phyloP scores from a whole-genome alignment of 1,140 invertebrate genomes.

The Ostrea denselamellosa region DNA sequence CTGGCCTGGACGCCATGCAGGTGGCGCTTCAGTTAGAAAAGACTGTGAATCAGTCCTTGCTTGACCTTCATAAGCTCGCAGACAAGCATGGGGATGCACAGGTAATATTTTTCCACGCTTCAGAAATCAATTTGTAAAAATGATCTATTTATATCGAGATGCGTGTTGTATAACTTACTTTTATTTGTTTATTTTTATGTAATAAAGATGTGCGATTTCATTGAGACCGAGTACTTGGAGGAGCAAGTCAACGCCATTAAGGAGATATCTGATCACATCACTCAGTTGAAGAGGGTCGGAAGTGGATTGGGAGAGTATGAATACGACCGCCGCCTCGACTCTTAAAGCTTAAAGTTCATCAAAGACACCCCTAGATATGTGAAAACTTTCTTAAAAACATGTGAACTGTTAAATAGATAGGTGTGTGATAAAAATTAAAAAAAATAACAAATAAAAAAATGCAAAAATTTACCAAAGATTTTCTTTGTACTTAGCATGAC shows the following conservation, averaged over 20 bases:
- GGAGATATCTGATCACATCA: slow-evolving; percentile 82
- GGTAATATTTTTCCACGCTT: slow-evolving; percentile 57
- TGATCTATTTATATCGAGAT: no score
- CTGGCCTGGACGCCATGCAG: slow-evolving; percentile 85
- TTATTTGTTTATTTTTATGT: neutral
- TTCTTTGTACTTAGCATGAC: no score
- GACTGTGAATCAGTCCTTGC: slow-evolving; percentile 87
- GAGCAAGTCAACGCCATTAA: slow-evolving; percentile 85
- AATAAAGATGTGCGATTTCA: slow-evolving; percentile 81
- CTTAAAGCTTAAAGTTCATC: neutral
- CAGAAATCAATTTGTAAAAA: neutral
- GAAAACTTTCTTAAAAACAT: neutral
- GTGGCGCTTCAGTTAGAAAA: slow-evolving; percentile 88
- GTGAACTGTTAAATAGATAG: neutral
- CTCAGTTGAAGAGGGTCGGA: slow-evolving; percentile 83
- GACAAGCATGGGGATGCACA: slow-evolving; percentile 83
- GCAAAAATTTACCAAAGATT: neutral
- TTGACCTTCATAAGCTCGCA: slow-evolving; percentile 86
- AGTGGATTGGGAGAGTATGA: slow-evolving; percentile 83
- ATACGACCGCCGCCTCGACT: slow-evolving; percentile 78
- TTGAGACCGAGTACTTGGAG: slow-evolving; percentile 82
- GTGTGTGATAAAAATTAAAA: neutral
- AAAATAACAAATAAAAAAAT: neutral
- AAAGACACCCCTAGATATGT: neutral
- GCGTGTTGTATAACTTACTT: neutral